Evolutionary conservation across 1,140 invertebrate genomes (phyloP).

Genomic region (Mesaphorura yosii): DNA sequence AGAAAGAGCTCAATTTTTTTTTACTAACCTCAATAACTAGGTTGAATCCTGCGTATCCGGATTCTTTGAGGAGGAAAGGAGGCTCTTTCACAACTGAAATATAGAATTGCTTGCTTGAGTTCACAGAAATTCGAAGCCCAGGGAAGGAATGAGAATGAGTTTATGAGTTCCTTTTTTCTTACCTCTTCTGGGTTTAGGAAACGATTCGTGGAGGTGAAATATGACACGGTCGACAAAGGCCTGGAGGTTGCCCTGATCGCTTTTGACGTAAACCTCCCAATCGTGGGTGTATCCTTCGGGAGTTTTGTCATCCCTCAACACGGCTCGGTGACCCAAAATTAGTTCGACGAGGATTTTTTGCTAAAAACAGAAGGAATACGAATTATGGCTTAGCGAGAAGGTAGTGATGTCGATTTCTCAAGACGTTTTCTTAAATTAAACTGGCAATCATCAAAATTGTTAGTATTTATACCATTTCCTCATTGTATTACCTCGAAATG

Average conservation of each 20-base stretch:
- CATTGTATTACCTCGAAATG: too few relatives aligned
- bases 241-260: constrained; percentile 72
- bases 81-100: constrained; percentile 74
- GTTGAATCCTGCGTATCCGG: constrained; percentile 86
- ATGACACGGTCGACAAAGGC: constrained; percentile 91
- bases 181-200: constrained; percentile 78
- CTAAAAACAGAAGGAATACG: background rate
- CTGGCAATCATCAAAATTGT: too few relatives aligned
- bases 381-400: too few relatives aligned
- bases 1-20: too few relatives aligned
- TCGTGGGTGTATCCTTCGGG: constrained; percentile 88
- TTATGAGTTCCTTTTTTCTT: too few relatives aligned
- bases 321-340: constrained; percentile 81
- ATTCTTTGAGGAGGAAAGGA: constrained; percentile 80
- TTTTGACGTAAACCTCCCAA: constrained; percentile 91
- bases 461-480: too few relatives aligned
- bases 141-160: too few relatives aligned
- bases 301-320: constrained; percentile 60
- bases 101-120: too few relatives aligned
- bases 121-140: too few relatives aligned
- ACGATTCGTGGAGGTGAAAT: constrained; percentile 82
- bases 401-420: too few relatives aligned
- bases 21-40: constrained; percentile 85
- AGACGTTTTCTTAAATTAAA: too few relatives aligned
- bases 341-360: constrained; percentile 60